Conservation (phyloP, 2,113 vertebrate genomes). For the Gymnobelideus leadbeateri region DNA sequence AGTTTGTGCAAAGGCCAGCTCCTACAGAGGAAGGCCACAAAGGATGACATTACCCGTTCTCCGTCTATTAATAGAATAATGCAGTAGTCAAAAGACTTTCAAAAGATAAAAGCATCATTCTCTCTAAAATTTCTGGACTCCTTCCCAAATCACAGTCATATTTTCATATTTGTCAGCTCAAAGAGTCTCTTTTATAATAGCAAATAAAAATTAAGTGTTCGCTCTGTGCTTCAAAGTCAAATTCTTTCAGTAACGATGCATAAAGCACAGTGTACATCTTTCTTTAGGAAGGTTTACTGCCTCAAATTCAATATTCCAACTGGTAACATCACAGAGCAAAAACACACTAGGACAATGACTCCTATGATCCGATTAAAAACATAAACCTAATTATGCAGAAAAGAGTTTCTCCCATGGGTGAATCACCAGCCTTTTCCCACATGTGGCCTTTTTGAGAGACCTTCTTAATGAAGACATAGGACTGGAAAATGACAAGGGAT, state of each 20-base stretch:
- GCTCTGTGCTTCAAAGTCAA: slow-evolving; percentile 82
- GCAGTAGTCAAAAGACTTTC: slow-evolving; percentile 81
- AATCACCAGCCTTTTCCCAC: slow-evolving; percentile 63
- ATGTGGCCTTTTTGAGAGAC: slow-evolving; percentile 64
- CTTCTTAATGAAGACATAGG: slow-evolving; percentile 54
- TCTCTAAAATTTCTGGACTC: slow-evolving; percentile 79
- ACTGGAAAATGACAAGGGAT: slow-evolving; percentile 16
- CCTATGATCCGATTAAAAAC: slow-evolving; percentile 56
- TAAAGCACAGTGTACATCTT: slow-evolving; percentile 71
- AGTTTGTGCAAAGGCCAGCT: slow-evolving; percentile 72
- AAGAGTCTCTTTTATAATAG: slow-evolving; percentile 84
- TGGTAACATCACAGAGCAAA: slow-evolving; percentile 76
- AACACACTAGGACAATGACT: slow-evolving; percentile 70
- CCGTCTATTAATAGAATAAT: slow-evolving; percentile 82
- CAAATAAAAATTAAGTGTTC: slow-evolving; percentile 84
- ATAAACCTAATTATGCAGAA: slow-evolving; percentile 62
- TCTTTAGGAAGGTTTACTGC: slow-evolving; percentile 75
- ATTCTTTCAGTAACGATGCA: slow-evolving; percentile 72
- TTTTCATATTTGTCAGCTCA: slow-evolving; percentile 83
- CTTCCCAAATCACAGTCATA: slow-evolving; percentile 83
- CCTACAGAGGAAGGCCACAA: slow-evolving; percentile 69
- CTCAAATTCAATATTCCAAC: slow-evolving; percentile 73
- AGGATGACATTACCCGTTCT: slow-evolving; percentile 75
- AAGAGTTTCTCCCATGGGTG: slow-evolving; percentile 66
- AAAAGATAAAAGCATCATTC: slow-evolving; percentile 84